A percentile compares a stretch with the other conserved stretches of the same genome.
These are phyloP conservation scores for Caenorhabditis inopinata DNA, from an alignment of 1,140 invertebrate genomes.

Conservation along the genomic window DNA sequence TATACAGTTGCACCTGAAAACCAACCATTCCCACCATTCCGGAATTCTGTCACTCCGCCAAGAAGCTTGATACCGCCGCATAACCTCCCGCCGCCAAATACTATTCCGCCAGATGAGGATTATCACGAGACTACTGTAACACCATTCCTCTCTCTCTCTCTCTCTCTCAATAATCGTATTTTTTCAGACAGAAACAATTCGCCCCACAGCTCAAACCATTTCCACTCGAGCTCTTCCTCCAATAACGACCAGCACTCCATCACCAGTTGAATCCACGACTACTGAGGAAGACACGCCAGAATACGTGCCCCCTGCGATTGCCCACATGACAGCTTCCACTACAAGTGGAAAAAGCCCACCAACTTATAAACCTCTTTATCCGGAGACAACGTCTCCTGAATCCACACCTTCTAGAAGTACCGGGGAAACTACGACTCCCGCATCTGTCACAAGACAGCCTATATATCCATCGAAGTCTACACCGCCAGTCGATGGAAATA, in stretches of 20 bases:
- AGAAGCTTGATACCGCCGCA: not conserved
- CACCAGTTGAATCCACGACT: constrained; percentile 10
- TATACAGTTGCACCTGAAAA: constrained; percentile 16
- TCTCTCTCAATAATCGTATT: not conserved
- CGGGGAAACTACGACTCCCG: not conserved
- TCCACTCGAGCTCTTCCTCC: not conserved
- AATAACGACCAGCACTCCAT: not conserved
- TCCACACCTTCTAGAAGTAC: not conserved
- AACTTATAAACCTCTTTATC: constrained; percentile 1
- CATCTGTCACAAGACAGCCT: not conserved
- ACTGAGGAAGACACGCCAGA: not conserved
- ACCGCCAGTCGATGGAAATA: not conserved
- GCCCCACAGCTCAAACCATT: not conserved
- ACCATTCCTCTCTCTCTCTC: not conserved
- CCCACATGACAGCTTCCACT: constrained; percentile 9
- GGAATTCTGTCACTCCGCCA: constrained; percentile 25
- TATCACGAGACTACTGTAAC: constrained; percentile 15
- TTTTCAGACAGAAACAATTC: not conserved
- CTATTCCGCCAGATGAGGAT: not conserved
- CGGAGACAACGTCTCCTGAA: not conserved
- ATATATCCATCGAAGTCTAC: not conserved
- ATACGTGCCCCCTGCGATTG: not conserved
- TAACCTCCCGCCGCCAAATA: not conserved
- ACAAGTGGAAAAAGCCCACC: not conserved
- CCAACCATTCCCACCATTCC: constrained; percentile 39